Evolutionary conservation across 1,140 invertebrate species (phyloP).

Genomic region (Pseudomyrmex sp.): DNA sequence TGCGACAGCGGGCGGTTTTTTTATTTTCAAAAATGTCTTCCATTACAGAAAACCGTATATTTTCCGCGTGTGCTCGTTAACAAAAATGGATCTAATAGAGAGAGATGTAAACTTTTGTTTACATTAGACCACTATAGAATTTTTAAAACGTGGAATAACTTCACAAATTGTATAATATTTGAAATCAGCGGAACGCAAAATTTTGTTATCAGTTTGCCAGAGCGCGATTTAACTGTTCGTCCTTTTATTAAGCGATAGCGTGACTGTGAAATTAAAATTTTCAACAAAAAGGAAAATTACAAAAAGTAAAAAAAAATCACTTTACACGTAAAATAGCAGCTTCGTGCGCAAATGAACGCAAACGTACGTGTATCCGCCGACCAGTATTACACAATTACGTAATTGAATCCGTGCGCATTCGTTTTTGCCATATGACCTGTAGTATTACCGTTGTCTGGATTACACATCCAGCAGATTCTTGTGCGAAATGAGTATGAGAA

Average conservation of each 20-base stretch:
- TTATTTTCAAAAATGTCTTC: neutral
- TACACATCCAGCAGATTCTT: slow-evolving; percentile 7
- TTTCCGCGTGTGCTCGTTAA: no score
- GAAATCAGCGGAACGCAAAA: neutral
- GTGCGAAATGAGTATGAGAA: slow-evolving; percentile 22
- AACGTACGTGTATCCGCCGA: neutral
- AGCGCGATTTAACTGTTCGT: neutral
- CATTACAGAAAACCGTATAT: neutral
- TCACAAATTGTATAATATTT: neutral
- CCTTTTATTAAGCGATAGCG: neutral
- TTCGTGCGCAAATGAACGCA: neutral
- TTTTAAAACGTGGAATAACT: neutral
- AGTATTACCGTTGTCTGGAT: slow-evolving; percentile 27
- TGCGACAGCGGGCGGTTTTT: neutral
- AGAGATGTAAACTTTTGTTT: neutral
- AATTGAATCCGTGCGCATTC: slow-evolving; percentile 33
- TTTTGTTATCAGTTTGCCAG: no score
- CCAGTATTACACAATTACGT: slow-evolving; percentile 22
- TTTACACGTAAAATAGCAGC: neutral
- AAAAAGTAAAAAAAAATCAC: no score
- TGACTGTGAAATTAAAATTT: slow-evolving; percentile 12
- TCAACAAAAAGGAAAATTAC: neutral
- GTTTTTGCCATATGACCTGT: neutral
- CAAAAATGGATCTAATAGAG: neutral
- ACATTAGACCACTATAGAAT: neutral